Conservation (phyloP, 2,797 vertebrate species). For the Ispidina picta region DNA sequence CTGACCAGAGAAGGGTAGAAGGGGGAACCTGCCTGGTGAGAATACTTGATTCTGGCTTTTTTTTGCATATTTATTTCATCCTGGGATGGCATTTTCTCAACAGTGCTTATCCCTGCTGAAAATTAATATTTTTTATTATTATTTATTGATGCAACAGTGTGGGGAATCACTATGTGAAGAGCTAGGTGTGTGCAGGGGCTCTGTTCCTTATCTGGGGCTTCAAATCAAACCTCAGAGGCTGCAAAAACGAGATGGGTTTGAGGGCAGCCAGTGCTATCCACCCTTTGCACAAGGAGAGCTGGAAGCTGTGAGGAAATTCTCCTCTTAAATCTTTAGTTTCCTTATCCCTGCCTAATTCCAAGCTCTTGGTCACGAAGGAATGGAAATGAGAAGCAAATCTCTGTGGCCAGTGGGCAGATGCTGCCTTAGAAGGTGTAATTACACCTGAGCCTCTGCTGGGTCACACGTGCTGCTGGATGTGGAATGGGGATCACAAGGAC, state of each 20-base stretch:
- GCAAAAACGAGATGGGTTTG: neutral
- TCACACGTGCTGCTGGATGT: accelerated
- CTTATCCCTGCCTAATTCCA: neutral
- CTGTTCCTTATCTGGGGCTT: neutral
- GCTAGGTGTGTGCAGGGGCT: neutral
- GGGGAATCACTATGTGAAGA: neutral
- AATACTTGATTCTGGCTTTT: neutral
- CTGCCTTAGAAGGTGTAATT: neutral
- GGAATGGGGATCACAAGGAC: neutral
- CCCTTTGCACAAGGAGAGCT: neutral
- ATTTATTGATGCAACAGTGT: neutral
- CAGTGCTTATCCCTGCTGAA: neutral
- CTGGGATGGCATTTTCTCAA: neutral
- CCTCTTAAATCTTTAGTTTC: neutral
- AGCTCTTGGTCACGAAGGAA: neutral
- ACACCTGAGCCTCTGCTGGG: neutral
- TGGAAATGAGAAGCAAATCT: neutral
- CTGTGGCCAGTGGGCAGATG: neutral
- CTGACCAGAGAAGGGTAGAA: constrained; percentile 39
- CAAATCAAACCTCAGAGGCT: neutral
- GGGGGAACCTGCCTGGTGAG: neutral
- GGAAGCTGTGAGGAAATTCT: neutral
- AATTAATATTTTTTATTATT: neutral
- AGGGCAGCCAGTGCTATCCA: neutral
- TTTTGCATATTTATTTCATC: constrained; percentile 50